Base-by-base conservation (phyloP, 2,113 vertebrate genomes). In the Atlantisia rogersi region DNA sequence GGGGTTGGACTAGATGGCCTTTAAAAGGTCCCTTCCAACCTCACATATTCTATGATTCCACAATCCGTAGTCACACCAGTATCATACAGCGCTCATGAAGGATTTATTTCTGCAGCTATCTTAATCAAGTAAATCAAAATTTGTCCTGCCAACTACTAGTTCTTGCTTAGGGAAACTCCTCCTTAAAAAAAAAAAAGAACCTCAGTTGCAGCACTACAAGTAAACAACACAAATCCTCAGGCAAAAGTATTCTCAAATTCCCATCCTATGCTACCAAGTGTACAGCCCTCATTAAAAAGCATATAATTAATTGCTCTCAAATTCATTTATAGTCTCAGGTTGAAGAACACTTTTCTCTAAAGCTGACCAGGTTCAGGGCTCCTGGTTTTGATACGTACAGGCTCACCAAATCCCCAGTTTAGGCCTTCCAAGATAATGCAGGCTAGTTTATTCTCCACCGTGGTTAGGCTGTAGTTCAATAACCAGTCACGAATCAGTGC, bases 391-490 rank as follows among this genome's bases (percentile, higher is more conserved):
- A 87, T 75, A 97, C 98, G 6, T 98, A 99, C 99, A 96, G 98
- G 96, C 48, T 98, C 96, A 86, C 89, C 42, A 12, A 97, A 98
- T 78, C 99, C 99, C 99, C 99, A 99, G 94, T 99, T 99, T 56
- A 99, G 98, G 28, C 99, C 99, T 98, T 99, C 99, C 87, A 99
- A 97, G 77, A 99, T 99, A 63, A 99, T 98, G 94, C 99, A 99
- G 70, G 99, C 99, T 84, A 99, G 96, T 58, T 99, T 99, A 96
- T 99, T 99, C 98, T 99, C 99, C 94, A 99, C 99, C 7, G 98
- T 96, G 4, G 98, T 98, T 50, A 99, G 98, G 40, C 74, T 98
- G 75, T 98, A 98, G 95, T 98, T 99, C 70, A 99, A 96, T 40
- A 99, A 80, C 99, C 99, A 99, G 50, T 98, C 97, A 31, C 99